Conservation (phyloP, 2,888 invertebrate species). For the Parapristionchus giblindavisi region DNA sequence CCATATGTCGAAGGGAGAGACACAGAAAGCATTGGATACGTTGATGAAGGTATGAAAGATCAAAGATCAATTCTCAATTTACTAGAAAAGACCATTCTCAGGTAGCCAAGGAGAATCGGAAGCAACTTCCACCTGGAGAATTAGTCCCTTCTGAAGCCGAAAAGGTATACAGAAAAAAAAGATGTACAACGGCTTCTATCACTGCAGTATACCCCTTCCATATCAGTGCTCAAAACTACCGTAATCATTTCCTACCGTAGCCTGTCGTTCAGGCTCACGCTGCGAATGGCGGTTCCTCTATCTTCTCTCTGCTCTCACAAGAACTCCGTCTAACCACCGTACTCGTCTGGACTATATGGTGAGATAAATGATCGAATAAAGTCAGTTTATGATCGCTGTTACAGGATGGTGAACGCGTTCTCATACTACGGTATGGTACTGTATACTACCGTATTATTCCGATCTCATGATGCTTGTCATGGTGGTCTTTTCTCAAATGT, state of each 20-base stretch:
- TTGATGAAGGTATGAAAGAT: constrained; percentile 76
- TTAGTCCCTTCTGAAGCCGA: constrained; percentile 77
- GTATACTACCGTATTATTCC: constrained; percentile 91
- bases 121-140: constrained; percentile 86
- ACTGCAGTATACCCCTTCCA: background rate
- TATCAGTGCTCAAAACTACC: no score
- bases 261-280: background rate
- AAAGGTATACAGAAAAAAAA: constrained; percentile 41
- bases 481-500: constrained; percentile 52
- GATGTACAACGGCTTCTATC: background rate
- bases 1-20: constrained; percentile 85
- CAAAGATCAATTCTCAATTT: constrained; percentile 14
- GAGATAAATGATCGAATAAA: constrained; percentile 57
- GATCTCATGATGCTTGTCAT: constrained; percentile 72
- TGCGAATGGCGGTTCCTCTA: constrained; percentile 5
- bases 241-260: background rate
- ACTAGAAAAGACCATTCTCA: constrained; percentile 32
- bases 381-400: constrained; percentile 30
- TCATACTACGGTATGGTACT: constrained; percentile 93
- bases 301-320: constrained; percentile 73
- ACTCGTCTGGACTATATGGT: constrained; percentile 93
- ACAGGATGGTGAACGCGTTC: constrained; percentile 79
- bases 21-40: constrained; percentile 85
- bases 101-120: constrained; percentile 87
- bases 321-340: constrained; percentile 85